Conservation (phyloP, 2,888 invertebrate species). For the Drosophila subquinaria region DNA sequence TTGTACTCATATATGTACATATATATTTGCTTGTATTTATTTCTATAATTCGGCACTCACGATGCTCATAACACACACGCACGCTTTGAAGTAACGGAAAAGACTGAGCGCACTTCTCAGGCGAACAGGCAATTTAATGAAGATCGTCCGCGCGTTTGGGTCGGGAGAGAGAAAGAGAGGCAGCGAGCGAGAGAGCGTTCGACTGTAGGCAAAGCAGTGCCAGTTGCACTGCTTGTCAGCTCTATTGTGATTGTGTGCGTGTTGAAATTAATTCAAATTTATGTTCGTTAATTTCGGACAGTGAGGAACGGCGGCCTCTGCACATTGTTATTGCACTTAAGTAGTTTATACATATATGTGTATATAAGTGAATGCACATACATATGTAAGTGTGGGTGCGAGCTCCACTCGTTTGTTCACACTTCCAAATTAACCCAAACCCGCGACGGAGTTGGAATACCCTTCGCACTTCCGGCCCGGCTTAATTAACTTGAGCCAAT, state of each 20-base stretch:
- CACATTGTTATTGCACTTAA: constrained; percentile 47
- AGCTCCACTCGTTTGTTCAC: constrained; percentile 41
- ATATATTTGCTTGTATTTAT: constrained; percentile 19
- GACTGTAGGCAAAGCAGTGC: constrained; percentile 39
- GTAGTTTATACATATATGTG: background rate
- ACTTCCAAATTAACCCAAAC: constrained; percentile 47
- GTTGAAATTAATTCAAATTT: constrained; percentile 66
- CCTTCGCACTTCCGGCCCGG: constrained; percentile 58
- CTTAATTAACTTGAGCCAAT: constrained; percentile 42
- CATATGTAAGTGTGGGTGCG: constrained; percentile 9
- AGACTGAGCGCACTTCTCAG: constrained; percentile 50
- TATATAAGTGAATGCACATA: constrained; percentile 3
- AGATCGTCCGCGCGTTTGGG: constrained; percentile 40
- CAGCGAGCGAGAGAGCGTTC: constrained; percentile 5
- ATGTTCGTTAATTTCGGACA: constrained; percentile 71
- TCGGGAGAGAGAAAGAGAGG: constrained; percentile 10
- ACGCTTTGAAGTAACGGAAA: constrained; percentile 61
- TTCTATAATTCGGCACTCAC: constrained; percentile 22
- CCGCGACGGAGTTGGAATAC: constrained; percentile 32
- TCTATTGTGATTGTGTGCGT: constrained; percentile 31
- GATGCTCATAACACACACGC: constrained; percentile 30
- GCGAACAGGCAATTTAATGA: constrained; percentile 45
- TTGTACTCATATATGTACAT: constrained; percentile 12
- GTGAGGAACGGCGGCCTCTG: constrained; percentile 8
- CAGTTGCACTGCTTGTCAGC: constrained; percentile 37